Evolutionary conservation across 30 jellyfish, hydroid and myxozoan genomes (phyloP), one percentile per base, ranked within the genome.

Genomic region (Aurelia sp.): DNA sequence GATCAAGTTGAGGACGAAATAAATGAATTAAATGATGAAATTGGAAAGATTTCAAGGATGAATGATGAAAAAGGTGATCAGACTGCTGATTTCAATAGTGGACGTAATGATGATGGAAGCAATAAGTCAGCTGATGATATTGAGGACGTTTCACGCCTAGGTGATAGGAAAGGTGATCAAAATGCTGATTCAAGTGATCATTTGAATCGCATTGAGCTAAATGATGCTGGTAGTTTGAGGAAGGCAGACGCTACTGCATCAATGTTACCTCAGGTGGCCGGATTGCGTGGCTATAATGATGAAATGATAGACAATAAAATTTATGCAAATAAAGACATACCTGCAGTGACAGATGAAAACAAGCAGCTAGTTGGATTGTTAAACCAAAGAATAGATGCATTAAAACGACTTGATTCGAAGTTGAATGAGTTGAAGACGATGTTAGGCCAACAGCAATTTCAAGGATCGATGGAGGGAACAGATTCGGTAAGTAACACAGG

Each of bases 321-420:
- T 19, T 53, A 38, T 71, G 85, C 35, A 13, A 30, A 52, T 40
- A 57, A 53, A 73, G 70, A 69, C 61, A 61, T 63, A 71, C 92
- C 86, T 21, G 92, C 61, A 13, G 55, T 16, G 19, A 40, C 67
- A 16, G 86, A 27, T 38, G 72, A 63, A 16, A 59, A 27, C 31
- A 35, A 63, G 50, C 78, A 59, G 61, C 72, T 83, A 8, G 41
- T n/a, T 40, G 86, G 61, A 60, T 71, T 83, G 92, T 62, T 83
- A 55, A 51, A 59, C 13, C 60, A 38, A 31, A 83, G 72, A 71
- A 55, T 83, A 50, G 80, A 83, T 27, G 92, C 92, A 22, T 62
- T 57, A 22, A 18, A 38, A 62, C 60, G 44, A 78, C 76, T 83
- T 73, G 63, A 69, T 17, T 55, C 82, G 17, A 81, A 67, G 67